A percentile compares a stretch with the other conserved stretches of the same genome.
These are phyloP conservation scores for Sphaeridia pumilis DNA, from an alignment of 2,888 invertebrate genomes.

Conservation along the genomic window DNA sequence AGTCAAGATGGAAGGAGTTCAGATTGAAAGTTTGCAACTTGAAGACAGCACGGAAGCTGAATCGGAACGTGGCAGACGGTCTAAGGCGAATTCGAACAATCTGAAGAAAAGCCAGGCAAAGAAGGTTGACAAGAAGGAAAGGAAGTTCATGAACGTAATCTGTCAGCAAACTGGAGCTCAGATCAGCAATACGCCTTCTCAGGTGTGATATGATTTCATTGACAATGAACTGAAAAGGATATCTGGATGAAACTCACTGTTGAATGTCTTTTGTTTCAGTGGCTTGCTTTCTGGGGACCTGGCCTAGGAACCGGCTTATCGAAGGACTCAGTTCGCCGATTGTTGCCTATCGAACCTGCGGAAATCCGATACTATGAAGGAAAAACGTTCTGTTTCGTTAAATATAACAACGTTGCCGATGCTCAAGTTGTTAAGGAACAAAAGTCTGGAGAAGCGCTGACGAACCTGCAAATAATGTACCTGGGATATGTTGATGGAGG, in stretches of 20 bases:
- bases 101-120: not conserved
- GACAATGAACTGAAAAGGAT: too few species aligned
- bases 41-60: not conserved
- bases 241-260: too few species aligned
- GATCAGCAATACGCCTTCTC: slow-evolving; percentile 13
- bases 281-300: slow-evolving; percentile 68
- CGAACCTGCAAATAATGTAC: slow-evolving; percentile 52
- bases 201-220: slow-evolving; percentile 7
- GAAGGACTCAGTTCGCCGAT: slow-evolving; percentile 50
- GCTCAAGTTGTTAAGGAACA: slow-evolving; percentile 48
- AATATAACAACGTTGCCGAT: slow-evolving; percentile 45
- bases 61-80: not conserved
- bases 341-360: slow-evolving; percentile 46
- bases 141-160: slow-evolving; percentile 19
- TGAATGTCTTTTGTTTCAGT: too few species aligned
- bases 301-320: slow-evolving; percentile 70
- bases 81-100: too few species aligned
- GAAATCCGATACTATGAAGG: slow-evolving; percentile 59
- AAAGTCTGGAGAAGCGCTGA: slow-evolving; percentile 51
- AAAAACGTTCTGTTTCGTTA: slow-evolving; percentile 69
- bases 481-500: slow-evolving; percentile 52
- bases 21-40: not conserved
- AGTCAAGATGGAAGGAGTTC: too few species aligned
- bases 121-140: slow-evolving; percentile 14
- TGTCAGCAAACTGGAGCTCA: slow-evolving; percentile 14